Evolutionary conservation across 2,797 vertebrate genomes (phyloP), one percentile per base, ranked within the genome.

Genomic region (Cuniculus paca): DNA sequence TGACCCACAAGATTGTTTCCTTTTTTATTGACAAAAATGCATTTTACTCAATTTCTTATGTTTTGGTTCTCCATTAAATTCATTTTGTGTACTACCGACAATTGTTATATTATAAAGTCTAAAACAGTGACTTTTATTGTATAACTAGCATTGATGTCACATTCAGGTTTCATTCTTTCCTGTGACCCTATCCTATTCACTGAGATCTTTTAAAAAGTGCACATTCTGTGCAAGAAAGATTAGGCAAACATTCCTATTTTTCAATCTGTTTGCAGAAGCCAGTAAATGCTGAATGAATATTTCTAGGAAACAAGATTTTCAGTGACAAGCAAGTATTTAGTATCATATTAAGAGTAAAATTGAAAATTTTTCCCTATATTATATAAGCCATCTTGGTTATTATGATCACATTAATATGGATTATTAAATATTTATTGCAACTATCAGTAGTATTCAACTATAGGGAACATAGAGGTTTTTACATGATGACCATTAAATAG

Each of bases 11-110:
- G 78, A 96, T 81, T 94, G 91, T 93, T 97, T 95, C 82, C 80
- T 78, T 96, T 92, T 88, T 95, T 68, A 95, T 77, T 93, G 94
- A 96, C 94, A 97, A 90, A 97, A 90, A 92, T 95, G 58, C 36
- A 94, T 95, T 97, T 97, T 94, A 94, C 90, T 97, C 84, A 95
- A 70, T 22, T 94, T 93, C 48, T 84, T 96, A 81, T 81, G 26
- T 87, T 96, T 86, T 60, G 81, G 61, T 96, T 82, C 88, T 94
- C 91, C 74, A 90, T 96, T 91, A 97, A 95, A 94, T 89, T 97
- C 70, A 89, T 95, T 95, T 96, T 94, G 75, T 88, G 60, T 94
- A 90, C 22, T 81, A 83, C 61, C 80, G 68, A 42, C n/a, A 97
- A 96, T 54, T 50, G 14, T 95, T 95, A 78, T 0, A 48, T 52